A percentile compares a stretch with the other conserved stretches of the same genome.
Evolutionary conservation across 2,888 invertebrate genomes (phyloP).

Genomic region (Drosophila buzzatii): DNA sequence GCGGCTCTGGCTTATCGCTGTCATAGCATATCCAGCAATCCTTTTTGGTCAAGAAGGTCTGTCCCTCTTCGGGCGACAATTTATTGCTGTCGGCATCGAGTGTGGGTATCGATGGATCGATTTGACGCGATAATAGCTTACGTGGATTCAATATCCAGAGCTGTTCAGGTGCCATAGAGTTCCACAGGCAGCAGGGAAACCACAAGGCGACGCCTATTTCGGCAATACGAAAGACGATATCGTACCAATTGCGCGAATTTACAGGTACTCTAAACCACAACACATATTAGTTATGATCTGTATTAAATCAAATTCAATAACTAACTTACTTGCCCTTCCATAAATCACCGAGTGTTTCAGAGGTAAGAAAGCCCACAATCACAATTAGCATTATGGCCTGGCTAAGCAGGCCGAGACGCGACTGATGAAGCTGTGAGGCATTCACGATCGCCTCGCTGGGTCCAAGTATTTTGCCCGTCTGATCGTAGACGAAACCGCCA

Average conservation of each 20-base stretch:
- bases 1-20: constrained; percentile 90
- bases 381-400: constrained; percentile 96
- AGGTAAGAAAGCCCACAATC: constrained; percentile 94
- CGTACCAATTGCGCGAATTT: constrained; percentile 96
- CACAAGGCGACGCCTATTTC: constrained; percentile 97
- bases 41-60: constrained; percentile 87
- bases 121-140: constrained; percentile 90
- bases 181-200: constrained; percentile 98
- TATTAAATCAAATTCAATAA: not conserved
- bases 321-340: constrained; percentile 95
- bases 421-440: constrained; percentile 95
- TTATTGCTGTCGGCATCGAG: constrained; percentile 83
- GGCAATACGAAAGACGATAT: constrained; percentile 94
- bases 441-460: constrained; percentile 88
- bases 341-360: constrained; percentile 95
- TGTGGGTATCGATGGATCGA: constrained; percentile 86
- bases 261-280: constrained; percentile 90
- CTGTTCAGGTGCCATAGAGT: constrained; percentile 96
- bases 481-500: constrained; percentile 93
- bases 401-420: constrained; percentile 93
- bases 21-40: constrained; percentile 99
- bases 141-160: constrained; percentile 97
- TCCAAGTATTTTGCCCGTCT: constrained; percentile 88
- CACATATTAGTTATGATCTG: not conserved
- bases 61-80: constrained; percentile 86